Base-by-base conservation (phyloP, 2,113 vertebrate genomes). In the Okapia johnstoni region DNA sequence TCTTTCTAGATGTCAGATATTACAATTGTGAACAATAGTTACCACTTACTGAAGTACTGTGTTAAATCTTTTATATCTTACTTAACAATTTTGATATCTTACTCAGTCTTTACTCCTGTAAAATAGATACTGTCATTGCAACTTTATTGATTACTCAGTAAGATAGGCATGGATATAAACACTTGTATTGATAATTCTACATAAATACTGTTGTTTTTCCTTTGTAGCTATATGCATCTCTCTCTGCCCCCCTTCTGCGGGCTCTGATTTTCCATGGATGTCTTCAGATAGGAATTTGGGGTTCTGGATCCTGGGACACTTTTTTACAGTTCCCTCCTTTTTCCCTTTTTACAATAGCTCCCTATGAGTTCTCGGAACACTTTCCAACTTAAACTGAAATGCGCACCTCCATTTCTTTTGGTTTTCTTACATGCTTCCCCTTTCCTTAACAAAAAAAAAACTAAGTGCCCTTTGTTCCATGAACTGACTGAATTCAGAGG, bases 311-410 rank as follows among this genome's bases (percentile, higher is more conserved):
- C 30, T 73, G 13, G 21, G 52, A 48, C 48, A 76, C 13, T 16
- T 95, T 70, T 96, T 95, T 76, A 76, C 10, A 50, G 28, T 88
- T 94, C 84, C 40, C 40, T 90, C 70, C 10, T 70, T 77, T n/a
- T 80, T 54, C 46, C 50, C 21, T 40, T 86, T 96, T 84, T 36
- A 40, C 92, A 90, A 83, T 54, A 88, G 17, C n/a, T 90, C 25
- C 50, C 63, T 90, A 40, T 85, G 79, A 48, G 33, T 80, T 92
- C 25, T 90, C 57, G 5, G 55, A 87, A 55, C 1, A 0, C 60
- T 85, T 33, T 94, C 10, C 88, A 95, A 61, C 63, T 94, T 83
- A 85, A 96, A 90, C 58, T 61, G 85, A 92, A 96, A 80, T 17
- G 11, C 11, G 33, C 40, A 92, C 79, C 85, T 84, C 43, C 33